Conservation (phyloP, 37 sponge, comb jelly and placozoan genomes). For the Tethya wilhelma region DNA sequence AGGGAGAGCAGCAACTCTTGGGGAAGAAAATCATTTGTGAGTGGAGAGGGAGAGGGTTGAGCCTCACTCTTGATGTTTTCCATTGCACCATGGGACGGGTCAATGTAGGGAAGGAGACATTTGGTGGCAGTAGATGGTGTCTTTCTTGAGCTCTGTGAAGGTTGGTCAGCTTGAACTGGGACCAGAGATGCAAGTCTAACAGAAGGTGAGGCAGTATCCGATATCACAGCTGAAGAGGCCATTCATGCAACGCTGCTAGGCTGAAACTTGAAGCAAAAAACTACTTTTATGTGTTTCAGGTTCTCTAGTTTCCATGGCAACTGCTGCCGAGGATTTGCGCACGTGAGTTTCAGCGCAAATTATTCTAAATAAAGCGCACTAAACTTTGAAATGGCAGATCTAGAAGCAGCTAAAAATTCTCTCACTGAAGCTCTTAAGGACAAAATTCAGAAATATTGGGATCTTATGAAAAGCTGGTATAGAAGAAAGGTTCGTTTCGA, state of each 20-base stretch:
- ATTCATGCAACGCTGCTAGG: too few relatives aligned
- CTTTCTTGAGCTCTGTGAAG: too few relatives aligned
- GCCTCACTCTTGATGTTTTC: slow-evolving; percentile 3
- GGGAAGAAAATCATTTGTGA: slow-evolving; percentile 59
- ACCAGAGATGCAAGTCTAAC: too few relatives aligned
- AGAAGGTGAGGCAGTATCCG: too few relatives aligned
- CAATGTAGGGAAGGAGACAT: slow-evolving; percentile 39
- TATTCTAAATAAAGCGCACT: not conserved
- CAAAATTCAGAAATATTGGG: slow-evolving; percentile 62
- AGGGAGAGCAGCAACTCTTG: slow-evolving; percentile 43
- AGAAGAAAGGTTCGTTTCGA: slow-evolving; percentile 63
- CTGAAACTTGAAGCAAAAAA: too few relatives aligned
- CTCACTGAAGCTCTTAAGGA: slow-evolving; percentile 53
- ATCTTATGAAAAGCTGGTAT: slow-evolving; percentile 81
- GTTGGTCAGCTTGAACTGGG: too few relatives aligned
- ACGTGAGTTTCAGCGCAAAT: not conserved
- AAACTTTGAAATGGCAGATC: slow-evolving; percentile 50
- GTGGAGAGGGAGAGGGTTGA: not conserved
- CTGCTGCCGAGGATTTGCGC: too few relatives aligned
- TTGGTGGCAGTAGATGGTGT: not conserved
- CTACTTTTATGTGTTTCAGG: too few relatives aligned
- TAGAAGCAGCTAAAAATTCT: slow-evolving; percentile 44
- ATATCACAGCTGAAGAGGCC: too few relatives aligned
- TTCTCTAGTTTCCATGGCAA: too few relatives aligned
- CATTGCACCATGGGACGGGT: not conserved